phyloP scores from a whole-genome alignment of 2,113 vertebrate genomes.

The Pollachius pollachius region DNA sequence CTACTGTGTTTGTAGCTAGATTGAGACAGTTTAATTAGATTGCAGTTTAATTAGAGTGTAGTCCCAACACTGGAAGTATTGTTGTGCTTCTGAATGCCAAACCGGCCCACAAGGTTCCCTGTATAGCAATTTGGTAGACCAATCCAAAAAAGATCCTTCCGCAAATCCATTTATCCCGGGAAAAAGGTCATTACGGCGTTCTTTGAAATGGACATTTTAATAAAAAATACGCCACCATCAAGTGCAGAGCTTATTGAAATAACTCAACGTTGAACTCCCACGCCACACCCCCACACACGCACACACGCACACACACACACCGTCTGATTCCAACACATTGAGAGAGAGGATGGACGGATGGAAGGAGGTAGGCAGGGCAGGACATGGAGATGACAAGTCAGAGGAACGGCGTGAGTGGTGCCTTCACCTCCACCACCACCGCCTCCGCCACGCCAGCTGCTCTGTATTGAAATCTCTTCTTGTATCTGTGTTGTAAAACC shows the following conservation, averaged over 20 bases:
- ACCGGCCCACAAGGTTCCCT: slow-evolving; percentile 23
- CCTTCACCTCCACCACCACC: not conserved
- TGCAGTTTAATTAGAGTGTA: slow-evolving; percentile 3
- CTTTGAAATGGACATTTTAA: too few species aligned
- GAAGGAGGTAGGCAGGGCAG: not conserved
- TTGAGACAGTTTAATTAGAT: slow-evolving; percentile 56
- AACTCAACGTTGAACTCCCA: too few species aligned
- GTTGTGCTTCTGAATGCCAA: slow-evolving; percentile 42
- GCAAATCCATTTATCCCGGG: not conserved
- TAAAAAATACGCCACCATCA: too few species aligned
- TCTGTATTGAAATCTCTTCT: slow-evolving; percentile 47
- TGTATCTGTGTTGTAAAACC: slow-evolving; percentile 52
- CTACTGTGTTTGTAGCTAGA: slow-evolving; percentile 40
- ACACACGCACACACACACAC: too few species aligned
- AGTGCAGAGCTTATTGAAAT: too few species aligned
- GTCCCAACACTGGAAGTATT: slow-evolving; percentile 61
- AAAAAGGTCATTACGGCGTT: too few species aligned
- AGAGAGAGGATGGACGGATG: slow-evolving; percentile 21
- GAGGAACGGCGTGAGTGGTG: slow-evolving; percentile 26
- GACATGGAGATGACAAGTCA: slow-evolving; percentile 13
- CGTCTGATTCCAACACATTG: slow-evolving; percentile 36
- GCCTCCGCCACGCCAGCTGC: slow-evolving; percentile 46
- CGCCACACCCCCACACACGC: too few species aligned
- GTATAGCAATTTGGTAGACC: too few species aligned
- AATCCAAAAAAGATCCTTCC: too few species aligned